Conservation (phyloP, 2,888 invertebrate genomes). For the Lampropteryx suffumata region DNA sequence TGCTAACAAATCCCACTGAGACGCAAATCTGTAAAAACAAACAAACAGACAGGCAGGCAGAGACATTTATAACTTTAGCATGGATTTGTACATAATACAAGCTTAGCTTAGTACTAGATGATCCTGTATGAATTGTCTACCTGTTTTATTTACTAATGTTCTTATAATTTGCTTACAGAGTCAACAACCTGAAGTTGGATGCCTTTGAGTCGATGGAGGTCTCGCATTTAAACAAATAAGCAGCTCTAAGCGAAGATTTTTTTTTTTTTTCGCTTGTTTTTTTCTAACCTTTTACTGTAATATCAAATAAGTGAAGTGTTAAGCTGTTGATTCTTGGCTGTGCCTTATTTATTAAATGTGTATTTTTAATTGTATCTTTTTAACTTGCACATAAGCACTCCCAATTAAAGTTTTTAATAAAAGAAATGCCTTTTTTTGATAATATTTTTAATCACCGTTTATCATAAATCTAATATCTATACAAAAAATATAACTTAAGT, state of each 20-base stretch:
- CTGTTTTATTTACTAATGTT: neutral
- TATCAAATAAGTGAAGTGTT: neutral
- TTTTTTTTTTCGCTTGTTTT: slow-evolving; percentile 26
- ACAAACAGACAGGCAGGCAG: no score
- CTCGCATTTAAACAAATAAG: slow-evolving; percentile 83
- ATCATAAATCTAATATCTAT: slow-evolving; percentile 77
- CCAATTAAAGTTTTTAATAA: slow-evolving; percentile 2
- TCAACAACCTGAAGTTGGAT: slow-evolving; percentile 80
- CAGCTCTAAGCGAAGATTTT: slow-evolving; percentile 22
- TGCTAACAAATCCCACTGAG: no score
- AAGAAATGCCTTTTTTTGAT: slow-evolving; percentile 45
- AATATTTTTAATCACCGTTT: slow-evolving; percentile 77
- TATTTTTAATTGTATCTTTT: slow-evolving; percentile 13
- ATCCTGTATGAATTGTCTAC: no score
- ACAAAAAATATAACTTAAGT: slow-evolving; percentile 81
- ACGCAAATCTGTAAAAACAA: no score
- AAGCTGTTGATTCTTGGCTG: slow-evolving; percentile 53
- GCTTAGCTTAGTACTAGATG: no score
- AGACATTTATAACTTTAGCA: no score
- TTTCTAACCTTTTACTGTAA: slow-evolving; percentile 10
- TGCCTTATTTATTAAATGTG: slow-evolving; percentile 44
- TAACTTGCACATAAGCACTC: neutral
- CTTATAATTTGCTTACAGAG: slow-evolving; percentile 69
- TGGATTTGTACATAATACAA: no score
- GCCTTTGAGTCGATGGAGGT: slow-evolving; percentile 85